phyloP scores from a whole-genome alignment of 2,797 vertebrate genomes.

The Cephalopachus bancanus region DNA sequence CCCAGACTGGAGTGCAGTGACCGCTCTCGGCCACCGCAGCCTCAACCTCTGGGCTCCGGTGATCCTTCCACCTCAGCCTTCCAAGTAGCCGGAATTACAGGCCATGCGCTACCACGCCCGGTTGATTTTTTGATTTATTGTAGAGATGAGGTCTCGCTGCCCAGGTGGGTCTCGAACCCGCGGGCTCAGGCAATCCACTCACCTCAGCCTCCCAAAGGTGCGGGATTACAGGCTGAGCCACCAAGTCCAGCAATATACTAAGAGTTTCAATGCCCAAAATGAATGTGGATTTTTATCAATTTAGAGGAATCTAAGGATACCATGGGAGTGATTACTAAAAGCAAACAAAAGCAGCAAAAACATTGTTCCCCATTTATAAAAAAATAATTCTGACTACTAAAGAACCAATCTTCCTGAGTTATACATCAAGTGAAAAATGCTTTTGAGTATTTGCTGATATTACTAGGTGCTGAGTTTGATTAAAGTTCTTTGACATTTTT shows the following conservation, averaged over 20 bases:
- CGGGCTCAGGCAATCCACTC: too few relatives aligned
- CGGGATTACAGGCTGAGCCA: too few relatives aligned
- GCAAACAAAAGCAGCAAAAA: neutral
- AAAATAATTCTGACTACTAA: neutral
- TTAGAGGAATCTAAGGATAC: neutral
- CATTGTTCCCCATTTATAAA: neutral
- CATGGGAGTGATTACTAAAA: neutral
- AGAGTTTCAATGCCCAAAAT: neutral
- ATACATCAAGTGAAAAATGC: neutral
- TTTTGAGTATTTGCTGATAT: neutral
- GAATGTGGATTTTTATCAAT: neutral
- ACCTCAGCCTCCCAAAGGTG: too few relatives aligned
- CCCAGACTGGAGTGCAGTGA: too few relatives aligned
- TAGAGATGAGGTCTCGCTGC: too few relatives aligned
- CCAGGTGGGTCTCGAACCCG: too few relatives aligned
- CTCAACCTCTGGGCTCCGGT: too few relatives aligned
- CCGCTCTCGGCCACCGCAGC: too few relatives aligned
- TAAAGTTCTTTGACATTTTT: slow-evolving; percentile 4
- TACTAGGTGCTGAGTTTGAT: neutral
- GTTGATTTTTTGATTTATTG: too few relatives aligned
- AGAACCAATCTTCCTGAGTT: neutral
- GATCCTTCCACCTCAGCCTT: too few relatives aligned
- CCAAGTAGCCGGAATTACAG: too few relatives aligned
- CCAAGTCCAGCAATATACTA: neutral
- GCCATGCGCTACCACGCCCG: too few relatives aligned